Base-by-base conservation (phyloP, 2,888 invertebrate genomes). In the Rugalucina vietnamica region DNA sequence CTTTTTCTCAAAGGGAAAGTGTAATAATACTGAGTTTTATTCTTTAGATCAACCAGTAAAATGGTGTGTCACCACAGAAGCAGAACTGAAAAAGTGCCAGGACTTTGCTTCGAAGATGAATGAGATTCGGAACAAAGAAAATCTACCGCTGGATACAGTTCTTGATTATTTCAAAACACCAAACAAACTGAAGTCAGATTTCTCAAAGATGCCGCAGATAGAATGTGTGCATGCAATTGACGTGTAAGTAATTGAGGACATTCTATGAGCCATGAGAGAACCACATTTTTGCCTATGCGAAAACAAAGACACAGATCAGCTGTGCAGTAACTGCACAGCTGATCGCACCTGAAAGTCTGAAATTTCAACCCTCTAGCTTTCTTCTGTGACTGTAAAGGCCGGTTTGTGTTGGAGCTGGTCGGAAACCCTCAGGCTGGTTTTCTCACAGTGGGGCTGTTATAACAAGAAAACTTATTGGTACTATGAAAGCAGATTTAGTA, bases 1-100 rank as follows among this genome's bases (percentile, higher is more conserved):
- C 10, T 43, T 43, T 12, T 43, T 12, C 8, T 18, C 10, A 43
- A 18, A 43, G 43, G 8, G 18, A 12, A 43, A 12, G 18, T 43
- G 18, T 43, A 43, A 43, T 18, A 8, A 12, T 43, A 43, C 43
- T 43, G 43, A 43, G 8, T 43, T 8, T 8, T 43, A 8, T 43
- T 12, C 18, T 54, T 54, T 34, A 65, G 65, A 18, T 65, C 34
- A n/a, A 34, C 65, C 65, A 34, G 92, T 93, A 65, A 86, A 94
- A 87, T 99, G 98, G 98, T 99, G 99, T 94, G 98, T 98, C 0
- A 96, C 97, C 34, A 97, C 97, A 73, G 91, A 95, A 37, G 96
- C 96, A 14, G 99, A 98, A 93, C 97, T 97, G 91, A 96, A 96
- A 79, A 99, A 99, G 96, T 99, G 99, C 94, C 95, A 96, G 83